Evolutionary conservation across 2,888 invertebrate species (phyloP).

Genomic region (Cryptus armator): DNA sequence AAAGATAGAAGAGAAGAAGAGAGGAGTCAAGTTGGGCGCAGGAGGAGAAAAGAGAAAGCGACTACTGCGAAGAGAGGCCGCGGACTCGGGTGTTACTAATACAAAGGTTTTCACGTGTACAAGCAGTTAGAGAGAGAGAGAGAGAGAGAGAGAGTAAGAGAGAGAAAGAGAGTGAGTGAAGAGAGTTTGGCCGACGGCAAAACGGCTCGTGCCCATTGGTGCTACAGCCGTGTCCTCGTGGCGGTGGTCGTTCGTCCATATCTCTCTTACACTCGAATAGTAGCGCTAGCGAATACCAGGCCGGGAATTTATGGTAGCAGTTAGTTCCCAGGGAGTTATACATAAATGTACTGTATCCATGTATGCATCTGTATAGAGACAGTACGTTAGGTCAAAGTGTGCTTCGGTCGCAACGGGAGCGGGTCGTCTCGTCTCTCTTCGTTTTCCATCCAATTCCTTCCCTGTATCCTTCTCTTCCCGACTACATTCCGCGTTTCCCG

Average conservation of each 20-base stretch:
- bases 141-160: background rate
- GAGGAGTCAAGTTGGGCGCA: constrained; percentile 36
- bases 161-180: constrained; percentile 12
- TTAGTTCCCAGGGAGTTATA: constrained; percentile 70
- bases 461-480: constrained; percentile 37
- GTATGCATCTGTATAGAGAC: constrained; percentile 11
- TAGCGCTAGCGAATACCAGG: constrained; percentile 26
- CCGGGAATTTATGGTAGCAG: constrained; percentile 79
- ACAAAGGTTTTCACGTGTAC: constrained; percentile 14
- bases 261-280: constrained; percentile 80
- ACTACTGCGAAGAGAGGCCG: constrained; percentile 5
- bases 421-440: constrained; percentile 39
- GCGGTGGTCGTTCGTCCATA: constrained; percentile 73
- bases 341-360: constrained; percentile 9
- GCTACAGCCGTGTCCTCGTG: constrained; percentile 5
- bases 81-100: background rate
- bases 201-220: constrained; percentile 47
- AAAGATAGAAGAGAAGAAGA: background rate
- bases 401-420: background rate
- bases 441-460: constrained; percentile 51
- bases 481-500: constrained; percentile 43
- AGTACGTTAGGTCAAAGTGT: constrained; percentile 41
- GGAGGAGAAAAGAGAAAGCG: constrained; percentile 16
- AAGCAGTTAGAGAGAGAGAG: background rate
- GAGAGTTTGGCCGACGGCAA: constrained; percentile 57